Evolutionary conservation across 2,113 vertebrate species (phyloP).

Genomic region (Rattus rattus): DNA sequence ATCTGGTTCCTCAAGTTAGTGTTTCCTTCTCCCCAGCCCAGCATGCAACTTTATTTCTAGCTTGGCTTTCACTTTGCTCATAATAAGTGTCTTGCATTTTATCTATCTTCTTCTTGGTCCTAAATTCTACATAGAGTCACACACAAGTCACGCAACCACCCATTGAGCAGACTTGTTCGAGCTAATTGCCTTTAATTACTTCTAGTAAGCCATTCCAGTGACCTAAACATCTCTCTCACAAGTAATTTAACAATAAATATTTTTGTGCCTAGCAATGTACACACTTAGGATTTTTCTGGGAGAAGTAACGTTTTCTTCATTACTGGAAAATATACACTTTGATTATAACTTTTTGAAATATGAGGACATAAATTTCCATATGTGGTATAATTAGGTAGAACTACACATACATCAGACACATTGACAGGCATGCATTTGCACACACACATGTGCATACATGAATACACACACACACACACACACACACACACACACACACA

Average conservation of each 20-base stretch:
- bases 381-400: neutral
- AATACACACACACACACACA: too few relatives aligned
- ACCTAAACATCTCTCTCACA: neutral
- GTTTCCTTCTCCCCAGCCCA: too few relatives aligned
- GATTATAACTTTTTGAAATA: neutral
- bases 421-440: neutral
- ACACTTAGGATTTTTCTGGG: neutral
- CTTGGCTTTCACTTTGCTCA: neutral
- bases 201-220: neutral
- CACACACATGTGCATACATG: too few relatives aligned
- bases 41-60: neutral
- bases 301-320: slow-evolving; percentile 26
- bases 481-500: neutral
- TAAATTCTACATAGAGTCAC: neutral
- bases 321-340: slow-evolving; percentile 28
- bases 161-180: neutral
- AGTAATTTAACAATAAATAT: slow-evolving; percentile 44
- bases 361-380: neutral
- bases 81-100: neutral
- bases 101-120: neutral
- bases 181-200: neutral
- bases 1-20: fast-evolving
- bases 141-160: neutral
- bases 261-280: neutral
- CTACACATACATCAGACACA: neutral